A percentile compares a stretch with the other conserved stretches of the same genome.
phyloP scores from a whole-genome alignment of 1,140 invertebrate species.

The Drusus annulatus region DNA sequence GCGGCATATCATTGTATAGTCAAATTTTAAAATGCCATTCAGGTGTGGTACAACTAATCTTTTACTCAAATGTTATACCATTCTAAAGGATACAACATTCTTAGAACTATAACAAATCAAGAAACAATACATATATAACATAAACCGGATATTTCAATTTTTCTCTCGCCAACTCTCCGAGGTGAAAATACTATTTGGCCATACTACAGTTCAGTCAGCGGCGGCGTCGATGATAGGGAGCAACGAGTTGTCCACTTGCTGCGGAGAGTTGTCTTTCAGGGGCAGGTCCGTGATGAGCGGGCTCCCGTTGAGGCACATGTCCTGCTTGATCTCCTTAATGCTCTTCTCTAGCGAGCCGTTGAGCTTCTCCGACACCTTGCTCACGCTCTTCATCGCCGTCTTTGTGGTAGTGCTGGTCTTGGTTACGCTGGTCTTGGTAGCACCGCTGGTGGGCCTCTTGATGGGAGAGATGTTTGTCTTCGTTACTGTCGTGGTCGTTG shows the following conservation, averaged over 20 bases:
- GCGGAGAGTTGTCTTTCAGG: slow-evolving; percentile 62
- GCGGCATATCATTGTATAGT: slow-evolving; percentile 15
- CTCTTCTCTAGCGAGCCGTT: slow-evolving; percentile 48
- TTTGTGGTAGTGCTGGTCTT: slow-evolving; percentile 63
- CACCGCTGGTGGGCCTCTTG: slow-evolving; percentile 54
- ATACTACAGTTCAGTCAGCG: slow-evolving; percentile 48
- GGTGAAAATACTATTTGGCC: slow-evolving; percentile 36
- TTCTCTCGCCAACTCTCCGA: slow-evolving; percentile 5
- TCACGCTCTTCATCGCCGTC: slow-evolving; percentile 43
- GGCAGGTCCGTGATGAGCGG: slow-evolving; percentile 62
- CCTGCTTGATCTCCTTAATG: slow-evolving; percentile 57
- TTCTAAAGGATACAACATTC: slow-evolving; percentile 56
- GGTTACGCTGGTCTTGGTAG: slow-evolving; percentile 66
- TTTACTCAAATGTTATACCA: slow-evolving; percentile 56
- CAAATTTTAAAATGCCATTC: slow-evolving; percentile 45
- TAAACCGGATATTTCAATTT: slow-evolving; percentile 34
- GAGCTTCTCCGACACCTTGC: slow-evolving; percentile 53
- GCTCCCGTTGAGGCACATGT: slow-evolving; percentile 61
- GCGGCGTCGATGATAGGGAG: slow-evolving; percentile 67
- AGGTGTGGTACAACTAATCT: slow-evolving; percentile 50
- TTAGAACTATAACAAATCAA: slow-evolving; percentile 58
- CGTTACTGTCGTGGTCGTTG: slow-evolving; percentile 58
- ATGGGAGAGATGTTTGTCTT: slow-evolving; percentile 61
- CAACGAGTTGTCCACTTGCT: slow-evolving; percentile 65
- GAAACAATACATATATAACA: slow-evolving; percentile 50